A percentile compares a stretch with the other conserved stretches of the same genome.
Conservation (phyloP, 2,113 vertebrate species). For the Gobiocypris rarus region DNA sequence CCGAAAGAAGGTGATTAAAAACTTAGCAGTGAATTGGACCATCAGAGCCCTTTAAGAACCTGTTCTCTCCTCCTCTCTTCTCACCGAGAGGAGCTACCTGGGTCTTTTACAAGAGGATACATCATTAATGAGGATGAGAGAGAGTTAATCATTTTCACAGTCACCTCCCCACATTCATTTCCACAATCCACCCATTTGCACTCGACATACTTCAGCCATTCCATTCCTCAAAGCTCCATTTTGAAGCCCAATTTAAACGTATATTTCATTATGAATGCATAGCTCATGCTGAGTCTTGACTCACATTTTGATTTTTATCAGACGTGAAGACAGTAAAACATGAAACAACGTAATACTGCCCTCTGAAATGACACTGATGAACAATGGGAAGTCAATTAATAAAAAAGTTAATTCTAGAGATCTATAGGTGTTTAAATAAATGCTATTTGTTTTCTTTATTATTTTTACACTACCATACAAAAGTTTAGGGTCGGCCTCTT, state of each 20-base stretch:
- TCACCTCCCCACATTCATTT: conserved; percentile 35
- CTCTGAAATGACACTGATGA: not conserved
- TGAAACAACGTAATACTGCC: not conserved
- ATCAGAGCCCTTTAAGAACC: conserved; percentile 43
- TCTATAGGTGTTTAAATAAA: not conserved
- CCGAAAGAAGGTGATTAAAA: conserved; percentile 61
- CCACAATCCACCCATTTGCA: conserved; percentile 27
- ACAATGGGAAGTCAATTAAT: not conserved
- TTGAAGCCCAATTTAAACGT: conserved; percentile 19
- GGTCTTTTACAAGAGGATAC: conserved; percentile 51
- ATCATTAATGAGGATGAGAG: conserved; percentile 57
- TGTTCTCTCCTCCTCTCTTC: conserved; percentile 41
- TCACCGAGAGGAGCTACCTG: conserved; percentile 42
- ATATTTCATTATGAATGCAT: conserved; percentile 18
- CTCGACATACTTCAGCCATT: not conserved
- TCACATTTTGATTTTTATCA: conserved; percentile 7
- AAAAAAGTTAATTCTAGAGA: not conserved
- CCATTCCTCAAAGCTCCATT: conserved; percentile 8
- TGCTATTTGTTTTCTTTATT: not conserved
- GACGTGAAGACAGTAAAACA: not conserved
- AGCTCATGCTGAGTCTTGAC: conserved; percentile 1
- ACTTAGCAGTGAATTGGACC: conserved; percentile 49
- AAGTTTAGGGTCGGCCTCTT: not conserved
- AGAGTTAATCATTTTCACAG: conserved; percentile 48
- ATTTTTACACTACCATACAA: not conserved